phyloP scores from a whole-genome alignment of 2,888 invertebrate species.

The Scotopteryx bipunctaria region DNA sequence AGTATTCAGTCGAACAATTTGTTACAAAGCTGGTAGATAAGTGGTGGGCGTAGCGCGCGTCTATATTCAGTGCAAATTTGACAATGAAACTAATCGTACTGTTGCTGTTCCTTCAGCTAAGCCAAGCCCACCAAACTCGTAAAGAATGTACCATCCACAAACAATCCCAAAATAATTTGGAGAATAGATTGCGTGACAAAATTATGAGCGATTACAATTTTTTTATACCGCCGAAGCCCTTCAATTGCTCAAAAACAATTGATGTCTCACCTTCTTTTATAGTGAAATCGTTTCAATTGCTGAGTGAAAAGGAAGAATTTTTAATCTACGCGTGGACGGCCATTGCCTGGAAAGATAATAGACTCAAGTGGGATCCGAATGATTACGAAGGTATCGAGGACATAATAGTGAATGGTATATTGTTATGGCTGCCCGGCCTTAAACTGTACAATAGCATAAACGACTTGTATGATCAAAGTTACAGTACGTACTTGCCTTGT shows the following conservation, averaged over 20 bases:
- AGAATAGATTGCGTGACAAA: slow-evolving; percentile 29
- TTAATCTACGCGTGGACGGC: slow-evolving; percentile 34
- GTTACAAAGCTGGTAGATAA: too few species aligned
- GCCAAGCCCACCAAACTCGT: slow-evolving; percentile 3
- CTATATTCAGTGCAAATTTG: slow-evolving; percentile 10
- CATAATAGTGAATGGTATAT: neutral
- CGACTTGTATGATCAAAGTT: slow-evolving; percentile 2
- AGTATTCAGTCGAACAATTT: too few species aligned
- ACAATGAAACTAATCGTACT: slow-evolving; percentile 22
- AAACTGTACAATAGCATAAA: slow-evolving; percentile 39
- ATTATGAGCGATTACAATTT: slow-evolving; percentile 17
- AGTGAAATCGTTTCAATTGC: slow-evolving; percentile 47
- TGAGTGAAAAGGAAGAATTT: slow-evolving; percentile 41
- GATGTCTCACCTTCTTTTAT: slow-evolving; percentile 36
- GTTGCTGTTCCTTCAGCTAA: slow-evolving; percentile 15
- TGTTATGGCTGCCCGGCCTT: slow-evolving; percentile 46
- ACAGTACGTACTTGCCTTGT: slow-evolving; percentile 21
- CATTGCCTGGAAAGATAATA: slow-evolving; percentile 43
- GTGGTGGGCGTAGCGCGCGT: slow-evolving; percentile 18
- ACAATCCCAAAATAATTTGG: slow-evolving; percentile 35
- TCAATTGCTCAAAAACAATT: slow-evolving; percentile 16
- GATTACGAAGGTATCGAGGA: slow-evolving; percentile 42
- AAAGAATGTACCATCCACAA: slow-evolving; percentile 30
- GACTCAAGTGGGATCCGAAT: slow-evolving; percentile 50
- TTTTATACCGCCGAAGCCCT: slow-evolving; percentile 8